Evolutionary conservation across 2,888 invertebrate species (phyloP).

Genomic region (Byasa hedistus): DNA sequence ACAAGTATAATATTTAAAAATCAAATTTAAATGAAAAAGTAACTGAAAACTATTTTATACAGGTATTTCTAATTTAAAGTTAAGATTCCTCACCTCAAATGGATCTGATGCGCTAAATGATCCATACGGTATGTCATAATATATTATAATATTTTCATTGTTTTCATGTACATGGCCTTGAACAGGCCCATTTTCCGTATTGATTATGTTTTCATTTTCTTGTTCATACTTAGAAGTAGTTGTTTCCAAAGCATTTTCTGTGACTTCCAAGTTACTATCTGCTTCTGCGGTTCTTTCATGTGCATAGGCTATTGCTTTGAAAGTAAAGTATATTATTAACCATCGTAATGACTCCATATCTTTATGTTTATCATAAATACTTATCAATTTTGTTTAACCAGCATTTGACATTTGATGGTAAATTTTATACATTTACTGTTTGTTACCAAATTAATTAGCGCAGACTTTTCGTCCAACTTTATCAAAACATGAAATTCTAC

Average conservation of each 20-base stretch:
- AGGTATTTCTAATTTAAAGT: not conserved
- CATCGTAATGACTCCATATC: slow-evolving; percentile 11
- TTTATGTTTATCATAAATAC: not conserved
- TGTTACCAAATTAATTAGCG: slow-evolving; percentile 3
- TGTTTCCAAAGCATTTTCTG: not conserved
- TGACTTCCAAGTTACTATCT: not conserved
- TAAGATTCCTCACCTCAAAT: slow-evolving; percentile 47
- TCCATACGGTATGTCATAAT: slow-evolving; percentile 63
- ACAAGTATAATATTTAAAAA: too few species aligned
- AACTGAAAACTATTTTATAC: too few species aligned
- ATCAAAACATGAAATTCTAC: slow-evolving; percentile 16
- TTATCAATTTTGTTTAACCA: too few species aligned
- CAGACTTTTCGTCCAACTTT: slow-evolving; percentile 13
- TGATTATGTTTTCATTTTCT: slow-evolving; percentile 30
- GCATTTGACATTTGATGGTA: not conserved
- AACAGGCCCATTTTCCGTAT: slow-evolving; percentile 51
- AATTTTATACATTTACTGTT: not conserved
- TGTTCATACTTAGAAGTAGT: not conserved
- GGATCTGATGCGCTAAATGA: slow-evolving; percentile 35
- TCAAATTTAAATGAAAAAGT: too few species aligned
- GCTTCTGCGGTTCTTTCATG: not conserved
- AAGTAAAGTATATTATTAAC: slow-evolving; percentile 8
- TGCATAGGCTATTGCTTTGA: slow-evolving; percentile 1
- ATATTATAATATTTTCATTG: slow-evolving; percentile 44
- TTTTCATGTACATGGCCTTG: slow-evolving; percentile 43